Evolutionary conservation across 2,888 invertebrate species (phyloP), one percentile per base, ranked within the genome.

Genomic region (Lydus trimaculatus): DNA sequence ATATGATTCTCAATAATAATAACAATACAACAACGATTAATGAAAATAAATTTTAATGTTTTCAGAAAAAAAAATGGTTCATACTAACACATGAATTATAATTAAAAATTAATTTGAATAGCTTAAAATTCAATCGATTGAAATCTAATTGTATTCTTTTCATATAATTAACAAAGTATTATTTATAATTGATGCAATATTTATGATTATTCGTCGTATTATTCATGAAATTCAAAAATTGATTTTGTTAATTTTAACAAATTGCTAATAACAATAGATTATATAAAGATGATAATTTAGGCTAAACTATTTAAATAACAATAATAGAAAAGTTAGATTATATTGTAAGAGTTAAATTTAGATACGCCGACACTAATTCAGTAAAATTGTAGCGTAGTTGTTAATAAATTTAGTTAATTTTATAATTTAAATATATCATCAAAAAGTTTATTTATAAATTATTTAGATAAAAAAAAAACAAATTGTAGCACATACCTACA

Each of bases 271-370:
- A 17, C 28, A 23, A 23, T 59, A 23, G 59, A 36, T 36, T 28
- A 43, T 43, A 43, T 39, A 17, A 43, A 20, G 48, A 48, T 48
- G 20, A 48, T 48, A 48, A 48, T 48, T 48, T 20, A 8, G 20
- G 20, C 48, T 20, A 48, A 48, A 48, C 48, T 48, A 48, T 20
- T 48, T 48, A 48, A 48, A 20, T 56, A 25, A 25, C 23, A 25
- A 23, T 56, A 56, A 56, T 56, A 56, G 56, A 15, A 56, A 52
- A 52, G 52, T n/a, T 31, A 61, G 36, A 31, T 33, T 36, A 58
- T n/a, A 60, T 33, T 61, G 61, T 61, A 61, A 61, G 61, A 61
- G 61, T 33, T 61, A 61, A 61, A 61, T 61, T 61, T 61, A 61
- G 61, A 61, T 39, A 61, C 61, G 36, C 61, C 61, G 61, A 61